Evolutionary conservation across 2,113 vertebrate species (phyloP), one percentile per base, ranked within the genome.

Genomic region (Lates calcarifer): DNA sequence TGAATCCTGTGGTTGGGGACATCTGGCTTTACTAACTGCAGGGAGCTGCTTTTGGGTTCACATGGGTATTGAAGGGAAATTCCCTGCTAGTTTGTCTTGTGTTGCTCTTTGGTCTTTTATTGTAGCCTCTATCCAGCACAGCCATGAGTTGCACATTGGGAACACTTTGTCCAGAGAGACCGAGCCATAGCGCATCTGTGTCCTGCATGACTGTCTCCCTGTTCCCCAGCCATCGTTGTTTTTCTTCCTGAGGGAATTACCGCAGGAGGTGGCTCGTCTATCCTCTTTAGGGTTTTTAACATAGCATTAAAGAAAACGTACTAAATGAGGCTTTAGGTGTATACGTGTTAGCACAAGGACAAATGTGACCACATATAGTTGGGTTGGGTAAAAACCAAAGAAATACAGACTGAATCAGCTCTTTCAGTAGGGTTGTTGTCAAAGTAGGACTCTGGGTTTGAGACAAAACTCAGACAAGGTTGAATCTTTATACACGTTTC

Each of bases 21-120:
- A 93, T 93, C 91, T 91, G 91, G 87, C 81, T 90, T 84, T 4
- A 76, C 43, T 91, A 87, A 91, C 87, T 87, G 73, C 63, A 79
- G 71, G 71, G 79, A 85, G 62, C 55, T 81, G 82, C 76, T 76
- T 87, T 70, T 80, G 68, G 60, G 33, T 83, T 87, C 78, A 85
- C 88, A 77, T 84, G 89, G 72, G 74, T 77, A 79, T 90, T 77
- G 45, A 60, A 39, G 88, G 92, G 89, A 90, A 93, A 88, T 91
- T 91, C 92, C 93, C 87, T 80, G 77, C 77, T 74, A 58, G 68
- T 55, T 33, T 39, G 15, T 85, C 79, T 81, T 78, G 66, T 86
- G 66, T 73, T 81, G 57, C 58, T 43, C 55, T 85, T 79, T 81
- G 67, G 64, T 84, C 58, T 89, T 77, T 90, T 55, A 63, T 55